phyloP scores from a whole-genome alignment of 2,888 invertebrate genomes.

The Subacronicta megacephala region DNA sequence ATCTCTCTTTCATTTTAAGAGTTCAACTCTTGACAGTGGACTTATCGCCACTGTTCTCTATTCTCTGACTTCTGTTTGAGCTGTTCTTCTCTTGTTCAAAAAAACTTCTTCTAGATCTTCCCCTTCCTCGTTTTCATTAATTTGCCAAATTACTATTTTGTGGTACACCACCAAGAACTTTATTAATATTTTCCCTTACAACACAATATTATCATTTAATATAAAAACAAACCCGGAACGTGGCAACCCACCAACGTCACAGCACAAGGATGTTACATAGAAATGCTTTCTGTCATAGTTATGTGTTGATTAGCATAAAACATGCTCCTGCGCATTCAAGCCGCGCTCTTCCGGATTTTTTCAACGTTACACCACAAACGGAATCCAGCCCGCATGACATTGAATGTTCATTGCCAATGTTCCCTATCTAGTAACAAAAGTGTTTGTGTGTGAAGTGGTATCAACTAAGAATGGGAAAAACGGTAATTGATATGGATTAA shows the following conservation, averaged over 20 bases:
- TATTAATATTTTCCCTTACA: no score
- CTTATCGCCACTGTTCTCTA: no score
- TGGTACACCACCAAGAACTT: no score
- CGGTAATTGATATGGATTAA: conserved; percentile 1
- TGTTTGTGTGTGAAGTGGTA: conserved; percentile 27
- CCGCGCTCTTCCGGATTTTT: conserved; percentile 78
- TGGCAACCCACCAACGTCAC: conserved; percentile 60
- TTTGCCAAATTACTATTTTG: no score
- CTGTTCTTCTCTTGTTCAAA: no score
- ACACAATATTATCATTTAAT: conserved; percentile 6
- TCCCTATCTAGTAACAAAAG: conserved; percentile 57
- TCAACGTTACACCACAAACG: conserved; percentile 63
- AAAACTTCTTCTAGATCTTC: no score
- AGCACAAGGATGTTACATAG: conserved; percentile 75
- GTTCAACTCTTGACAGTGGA: no score
- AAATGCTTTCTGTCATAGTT: conserved; percentile 83
- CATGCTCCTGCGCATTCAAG: conserved; percentile 70
- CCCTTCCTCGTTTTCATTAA: no score
- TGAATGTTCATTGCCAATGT: conserved; percentile 67
- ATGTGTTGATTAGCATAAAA: conserved; percentile 81
- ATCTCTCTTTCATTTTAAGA: no score
- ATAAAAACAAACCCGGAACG: conserved; percentile 56
- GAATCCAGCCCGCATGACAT: conserved; percentile 75
- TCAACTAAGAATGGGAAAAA: neutral
- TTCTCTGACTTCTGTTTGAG: no score